These are phyloP conservation scores for Chlamydotis undulata DNA, from an alignment of 2,113 vertebrate species.

Conservation along the genomic window DNA sequence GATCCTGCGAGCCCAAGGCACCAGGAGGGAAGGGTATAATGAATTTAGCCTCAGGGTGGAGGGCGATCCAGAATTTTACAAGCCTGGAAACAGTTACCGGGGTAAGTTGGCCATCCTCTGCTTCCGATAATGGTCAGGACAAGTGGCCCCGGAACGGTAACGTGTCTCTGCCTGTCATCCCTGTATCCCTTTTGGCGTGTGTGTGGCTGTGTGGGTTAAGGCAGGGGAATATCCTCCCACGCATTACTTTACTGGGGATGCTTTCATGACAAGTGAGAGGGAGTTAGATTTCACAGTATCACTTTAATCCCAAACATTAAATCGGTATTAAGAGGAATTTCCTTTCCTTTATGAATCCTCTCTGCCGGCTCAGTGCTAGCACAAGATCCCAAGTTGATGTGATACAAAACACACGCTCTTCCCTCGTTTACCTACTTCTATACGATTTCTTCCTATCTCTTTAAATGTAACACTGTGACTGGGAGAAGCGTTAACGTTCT, in stretches of 20 bases:
- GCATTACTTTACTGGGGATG: conserved; percentile 35
- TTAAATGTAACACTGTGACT: not conserved
- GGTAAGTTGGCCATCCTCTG: conserved; percentile 77
- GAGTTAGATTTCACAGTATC: not conserved
- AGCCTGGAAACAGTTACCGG: conserved; percentile 94
- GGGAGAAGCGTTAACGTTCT: not conserved
- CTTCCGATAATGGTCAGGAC: not conserved
- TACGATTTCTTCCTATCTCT: not conserved
- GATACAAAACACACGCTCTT: not conserved
- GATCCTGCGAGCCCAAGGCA: conserved; percentile 90
- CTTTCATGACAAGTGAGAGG: conserved; percentile 35
- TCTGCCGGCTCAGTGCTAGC: not conserved
- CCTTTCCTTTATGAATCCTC: not conserved
- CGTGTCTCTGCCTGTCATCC: not conserved
- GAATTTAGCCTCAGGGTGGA: conserved; percentile 96
- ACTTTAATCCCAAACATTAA: not conserved
- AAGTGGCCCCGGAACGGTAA: not conserved
- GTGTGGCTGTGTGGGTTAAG: not conserved
- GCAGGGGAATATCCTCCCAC: not conserved
- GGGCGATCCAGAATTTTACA: conserved; percentile 94
- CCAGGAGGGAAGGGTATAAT: conserved; percentile 87
- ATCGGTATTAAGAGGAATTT: not conserved
- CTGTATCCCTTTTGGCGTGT: not conserved
- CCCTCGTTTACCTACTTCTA: not conserved
- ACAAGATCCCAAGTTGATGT: not conserved